Evolutionary conservation across 2,888 invertebrate species (phyloP).

Genomic region (Ornithoptera priamus): DNA sequence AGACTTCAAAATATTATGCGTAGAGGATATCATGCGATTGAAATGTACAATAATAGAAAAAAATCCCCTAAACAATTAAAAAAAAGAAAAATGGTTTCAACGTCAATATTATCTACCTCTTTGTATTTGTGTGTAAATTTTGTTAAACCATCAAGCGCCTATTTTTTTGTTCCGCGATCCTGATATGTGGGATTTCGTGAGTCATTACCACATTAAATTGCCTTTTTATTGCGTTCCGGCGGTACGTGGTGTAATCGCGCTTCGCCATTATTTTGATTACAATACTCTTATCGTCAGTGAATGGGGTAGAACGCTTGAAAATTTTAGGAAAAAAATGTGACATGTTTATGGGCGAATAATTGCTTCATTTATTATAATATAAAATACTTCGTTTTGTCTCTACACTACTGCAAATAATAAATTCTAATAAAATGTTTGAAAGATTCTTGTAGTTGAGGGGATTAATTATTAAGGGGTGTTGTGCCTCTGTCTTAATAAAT

Average conservation of each 20-base stretch:
- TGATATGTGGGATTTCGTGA: slow-evolving; percentile 28
- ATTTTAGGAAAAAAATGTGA: slow-evolving; percentile 4
- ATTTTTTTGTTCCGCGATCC: slow-evolving; percentile 19
- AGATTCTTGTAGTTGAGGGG: too few relatives aligned
- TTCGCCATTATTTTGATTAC: slow-evolving; percentile 28
- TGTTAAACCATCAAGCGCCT: slow-evolving; percentile 11
- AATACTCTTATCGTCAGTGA: slow-evolving; percentile 23
- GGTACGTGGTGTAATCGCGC: slow-evolving; percentile 24
- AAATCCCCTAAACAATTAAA: too few relatives aligned
- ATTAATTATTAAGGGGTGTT: too few relatives aligned
- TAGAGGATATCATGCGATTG: too few relatives aligned
- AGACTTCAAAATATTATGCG: too few relatives aligned
- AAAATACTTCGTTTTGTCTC: slow-evolving; percentile 2
- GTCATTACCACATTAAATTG: slow-evolving; percentile 29
- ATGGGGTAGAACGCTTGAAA: slow-evolving; percentile 25
- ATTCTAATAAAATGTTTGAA: too few relatives aligned
- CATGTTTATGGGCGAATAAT: slow-evolving; percentile 8
- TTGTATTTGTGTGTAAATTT: slow-evolving; percentile 3
- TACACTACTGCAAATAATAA: too few relatives aligned
- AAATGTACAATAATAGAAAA: too few relatives aligned
- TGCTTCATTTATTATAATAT: slow-evolving; percentile 4
- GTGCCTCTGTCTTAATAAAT: too few relatives aligned
- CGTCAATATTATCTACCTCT: too few relatives aligned
- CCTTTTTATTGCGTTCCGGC: slow-evolving; percentile 29
- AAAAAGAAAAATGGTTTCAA: too few relatives aligned